A percentile compares a stretch with the other conserved stretches of the same genome.
Evolutionary conservation across 2,797 vertebrate genomes (phyloP).

Genomic region (Holocentrus rufus): DNA sequence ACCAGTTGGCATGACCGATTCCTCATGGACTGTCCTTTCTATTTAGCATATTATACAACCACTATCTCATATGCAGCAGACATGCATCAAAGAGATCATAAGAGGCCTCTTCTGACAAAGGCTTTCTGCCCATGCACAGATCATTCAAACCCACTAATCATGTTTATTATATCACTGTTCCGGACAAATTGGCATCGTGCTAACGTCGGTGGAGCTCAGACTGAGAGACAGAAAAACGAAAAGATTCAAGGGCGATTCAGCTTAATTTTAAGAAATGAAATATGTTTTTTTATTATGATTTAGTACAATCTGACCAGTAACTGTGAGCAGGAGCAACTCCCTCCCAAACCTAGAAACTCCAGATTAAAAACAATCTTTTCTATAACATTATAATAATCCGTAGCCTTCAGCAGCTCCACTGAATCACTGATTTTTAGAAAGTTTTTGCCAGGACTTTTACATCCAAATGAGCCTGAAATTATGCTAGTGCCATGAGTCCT

Average conservation of each 20-base stretch:
- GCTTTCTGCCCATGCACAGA: background rate
- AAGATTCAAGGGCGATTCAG: slow-evolving; percentile 4
- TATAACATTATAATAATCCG: background rate
- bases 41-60: background rate
- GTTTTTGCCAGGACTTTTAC: slow-evolving; percentile 36
- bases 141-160: background rate
- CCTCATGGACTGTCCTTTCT: background rate
- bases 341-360: background rate
- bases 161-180: background rate
- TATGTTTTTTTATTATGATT: background rate
- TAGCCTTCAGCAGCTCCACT: slow-evolving; percentile 23
- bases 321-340: slow-evolving; percentile 30
- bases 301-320: slow-evolving; percentile 11
- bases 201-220: slow-evolving; percentile 3
- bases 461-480: slow-evolving; percentile 28
- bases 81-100: background rate
- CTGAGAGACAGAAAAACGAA: background rate
- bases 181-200: slow-evolving; percentile 9
- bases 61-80: background rate
- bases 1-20: slow-evolving; percentile 10
- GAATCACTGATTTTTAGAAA: slow-evolving; percentile 6
- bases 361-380: slow-evolving; percentile 4
- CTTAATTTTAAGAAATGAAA: slow-evolving; percentile 24
- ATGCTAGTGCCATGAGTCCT: background rate
- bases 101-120: background rate